A percentile compares a stretch with the other conserved stretches of the same genome.
Conservation (phyloP, 2,797 vertebrate species). For the Syngnathus rostellatus region DNA sequence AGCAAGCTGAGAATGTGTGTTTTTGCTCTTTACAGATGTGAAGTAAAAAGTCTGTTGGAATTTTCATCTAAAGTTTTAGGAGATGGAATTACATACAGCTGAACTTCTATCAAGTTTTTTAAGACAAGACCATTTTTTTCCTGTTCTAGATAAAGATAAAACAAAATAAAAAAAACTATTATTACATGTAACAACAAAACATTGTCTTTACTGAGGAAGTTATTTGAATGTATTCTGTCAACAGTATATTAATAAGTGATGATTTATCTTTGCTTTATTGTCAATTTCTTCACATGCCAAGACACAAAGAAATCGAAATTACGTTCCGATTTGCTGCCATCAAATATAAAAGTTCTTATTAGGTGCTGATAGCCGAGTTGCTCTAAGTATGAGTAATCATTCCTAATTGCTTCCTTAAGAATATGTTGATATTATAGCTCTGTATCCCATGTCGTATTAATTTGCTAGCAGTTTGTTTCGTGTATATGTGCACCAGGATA, state of each 20-base stretch:
- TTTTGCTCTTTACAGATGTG: constrained; percentile 39
- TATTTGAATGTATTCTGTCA: no score
- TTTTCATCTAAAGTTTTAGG: neutral
- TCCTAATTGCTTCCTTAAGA: constrained; percentile 32
- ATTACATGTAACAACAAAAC: neutral
- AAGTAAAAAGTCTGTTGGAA: constrained; percentile 25
- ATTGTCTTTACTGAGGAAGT: no score
- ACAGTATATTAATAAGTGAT: no score
- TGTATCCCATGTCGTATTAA: constrained; percentile 46
- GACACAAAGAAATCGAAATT: no score
- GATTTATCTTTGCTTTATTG: no score
- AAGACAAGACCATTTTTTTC: no score
- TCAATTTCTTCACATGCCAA: no score
- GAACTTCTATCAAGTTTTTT: no score
- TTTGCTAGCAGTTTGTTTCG: constrained; percentile 31
- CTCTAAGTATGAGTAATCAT: constrained; percentile 37
- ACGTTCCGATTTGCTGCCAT: neutral
- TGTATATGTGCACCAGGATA: constrained; percentile 51
- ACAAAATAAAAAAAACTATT: neutral
- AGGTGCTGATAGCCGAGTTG: constrained; percentile 1
- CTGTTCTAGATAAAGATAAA: neutral
- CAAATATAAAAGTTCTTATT: neutral
- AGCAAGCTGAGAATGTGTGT: constrained; percentile 49
- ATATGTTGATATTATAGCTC: constrained; percentile 24
- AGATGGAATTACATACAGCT: neutral